Conservation (phyloP, 2,113 vertebrate genomes). For the Gymnocephalus cernua region DNA sequence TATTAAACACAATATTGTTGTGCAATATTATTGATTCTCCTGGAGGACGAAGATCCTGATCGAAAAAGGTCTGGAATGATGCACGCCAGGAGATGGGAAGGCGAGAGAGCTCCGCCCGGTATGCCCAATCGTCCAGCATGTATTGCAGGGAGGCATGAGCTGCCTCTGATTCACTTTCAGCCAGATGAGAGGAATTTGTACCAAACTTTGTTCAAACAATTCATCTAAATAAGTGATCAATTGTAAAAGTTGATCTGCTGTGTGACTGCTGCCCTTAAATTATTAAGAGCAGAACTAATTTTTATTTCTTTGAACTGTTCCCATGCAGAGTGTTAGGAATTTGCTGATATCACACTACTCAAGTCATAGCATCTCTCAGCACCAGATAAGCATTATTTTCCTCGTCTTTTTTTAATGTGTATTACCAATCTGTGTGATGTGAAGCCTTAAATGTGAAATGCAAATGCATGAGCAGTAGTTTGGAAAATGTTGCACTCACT, state of each 20-base stretch:
- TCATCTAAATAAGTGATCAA: not conserved
- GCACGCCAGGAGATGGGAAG: too few relatives aligned
- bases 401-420: not conserved
- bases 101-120: not conserved
- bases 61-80: not conserved
- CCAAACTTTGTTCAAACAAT: not conserved
- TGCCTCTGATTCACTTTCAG: not conserved
- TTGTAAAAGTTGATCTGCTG: not conserved
- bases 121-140: not conserved
- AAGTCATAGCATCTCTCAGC: not conserved
- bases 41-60: not conserved
- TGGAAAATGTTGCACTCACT: not conserved
- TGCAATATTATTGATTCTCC: not conserved
- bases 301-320: not conserved
- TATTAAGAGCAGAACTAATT: not conserved
- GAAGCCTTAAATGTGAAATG: slow-evolving; percentile 16
- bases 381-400: not conserved
- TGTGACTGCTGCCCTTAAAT: not conserved
- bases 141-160: not conserved
- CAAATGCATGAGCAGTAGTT: slow-evolving; percentile 24
- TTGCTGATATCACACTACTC: not conserved
- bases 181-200: not conserved
- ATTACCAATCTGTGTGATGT: slow-evolving; percentile 22
- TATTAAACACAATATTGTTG: not conserved
- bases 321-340: not conserved